These are phyloP conservation scores for Drosophila koepferae DNA, from an alignment of 2,888 invertebrate genomes.

Conservation along the genomic window DNA sequence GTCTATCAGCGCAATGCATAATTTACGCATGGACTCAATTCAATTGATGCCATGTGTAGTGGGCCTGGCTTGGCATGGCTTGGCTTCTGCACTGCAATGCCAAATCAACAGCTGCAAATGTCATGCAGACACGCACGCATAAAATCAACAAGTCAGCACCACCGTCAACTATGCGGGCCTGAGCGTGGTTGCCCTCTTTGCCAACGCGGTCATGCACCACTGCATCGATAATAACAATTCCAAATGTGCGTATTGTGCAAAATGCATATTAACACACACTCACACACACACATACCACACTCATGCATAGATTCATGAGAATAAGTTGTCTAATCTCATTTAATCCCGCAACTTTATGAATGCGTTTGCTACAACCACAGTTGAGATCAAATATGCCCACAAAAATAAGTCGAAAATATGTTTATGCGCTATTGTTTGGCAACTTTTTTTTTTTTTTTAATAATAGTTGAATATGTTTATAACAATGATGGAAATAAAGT, in stretches of 20 bases:
- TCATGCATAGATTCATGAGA: background rate
- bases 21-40: slow-evolving; percentile 47
- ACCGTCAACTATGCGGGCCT: slow-evolving; percentile 40
- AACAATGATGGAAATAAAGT: background rate
- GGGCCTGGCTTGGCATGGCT: slow-evolving; percentile 5
- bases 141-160: slow-evolving; percentile 63
- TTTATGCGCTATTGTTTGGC: slow-evolving; percentile 2
- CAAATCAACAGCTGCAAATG: slow-evolving; percentile 64
- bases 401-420: slow-evolving; percentile 7
- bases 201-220: slow-evolving; percentile 37
- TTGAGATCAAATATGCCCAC: slow-evolving; percentile 6
- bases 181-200: slow-evolving; percentile 30
- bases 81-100: slow-evolving; percentile 4
- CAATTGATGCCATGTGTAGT: slow-evolving; percentile 45
- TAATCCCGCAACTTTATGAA: slow-evolving; percentile 21
- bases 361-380: slow-evolving; percentile 12
- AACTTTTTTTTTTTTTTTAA: slow-evolving; percentile 3
- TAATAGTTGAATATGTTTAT: background rate
- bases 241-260: slow-evolving; percentile 45
- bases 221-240: slow-evolving; percentile 62
- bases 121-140: slow-evolving; percentile 31
- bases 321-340: slow-evolving; percentile 20
- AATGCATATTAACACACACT: slow-evolving; percentile 24
- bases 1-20: slow-evolving; percentile 51
- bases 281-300: background rate